These are phyloP conservation scores for Hydropsyche tenuis DNA, from an alignment of 1,140 invertebrate genomes.

Conservation along the genomic window DNA sequence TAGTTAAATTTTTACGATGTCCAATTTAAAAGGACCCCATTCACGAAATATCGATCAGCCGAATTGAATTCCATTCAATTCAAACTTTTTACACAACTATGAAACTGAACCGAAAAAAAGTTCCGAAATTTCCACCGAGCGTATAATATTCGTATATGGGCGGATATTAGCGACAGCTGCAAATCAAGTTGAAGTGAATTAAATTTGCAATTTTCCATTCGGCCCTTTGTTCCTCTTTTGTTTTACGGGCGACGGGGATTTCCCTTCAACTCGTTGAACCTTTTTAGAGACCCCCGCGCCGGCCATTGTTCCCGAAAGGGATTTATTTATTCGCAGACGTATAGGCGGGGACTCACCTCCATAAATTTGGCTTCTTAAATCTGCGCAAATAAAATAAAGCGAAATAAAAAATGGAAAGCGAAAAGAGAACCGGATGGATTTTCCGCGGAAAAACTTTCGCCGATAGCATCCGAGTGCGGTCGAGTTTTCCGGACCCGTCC, in stretches of 20 bases:
- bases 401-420: not conserved
- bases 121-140: too few relatives aligned
- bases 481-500: too few relatives aligned
- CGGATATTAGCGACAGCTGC: slow-evolving; percentile 39
- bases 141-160: slow-evolving; percentile 1
- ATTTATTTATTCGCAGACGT: slow-evolving; percentile 36
- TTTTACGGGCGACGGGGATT: slow-evolving; percentile 35
- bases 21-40: too few relatives aligned
- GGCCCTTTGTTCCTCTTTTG: slow-evolving; percentile 38
- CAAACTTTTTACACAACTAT: too few relatives aligned
- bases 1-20: too few relatives aligned
- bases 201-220: slow-evolving; percentile 42
- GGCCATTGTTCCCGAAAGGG: slow-evolving; percentile 36
- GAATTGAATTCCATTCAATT: too few relatives aligned
- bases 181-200: slow-evolving; percentile 41
- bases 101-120: too few relatives aligned
- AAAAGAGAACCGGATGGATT: not conserved
- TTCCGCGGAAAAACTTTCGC: too few relatives aligned
- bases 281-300: slow-evolving; percentile 22
- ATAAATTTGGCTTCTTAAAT: slow-evolving; percentile 41
- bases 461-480: too few relatives aligned
- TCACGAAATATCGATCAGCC: too few relatives aligned
- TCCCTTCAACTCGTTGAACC: slow-evolving; percentile 39
- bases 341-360: slow-evolving; percentile 5
- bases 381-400: slow-evolving; percentile 34